Percentiles rank a stretch among this genome's conserved stretches.
Evolutionary conservation across 2,113 vertebrate genomes (phyloP).

Genomic region (Corydoras maculifer): DNA sequence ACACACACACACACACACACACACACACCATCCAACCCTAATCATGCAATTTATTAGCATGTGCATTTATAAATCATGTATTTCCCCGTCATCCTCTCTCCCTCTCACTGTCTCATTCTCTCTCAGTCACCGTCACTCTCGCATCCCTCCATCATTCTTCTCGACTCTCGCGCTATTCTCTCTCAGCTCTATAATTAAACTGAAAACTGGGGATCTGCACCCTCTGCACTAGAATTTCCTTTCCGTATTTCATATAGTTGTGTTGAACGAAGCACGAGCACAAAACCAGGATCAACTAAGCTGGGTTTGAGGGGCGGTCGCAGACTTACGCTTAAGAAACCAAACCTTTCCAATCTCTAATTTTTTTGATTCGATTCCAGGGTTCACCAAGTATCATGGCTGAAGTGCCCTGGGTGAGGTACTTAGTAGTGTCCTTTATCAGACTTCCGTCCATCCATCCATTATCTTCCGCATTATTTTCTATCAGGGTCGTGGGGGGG

Average conservation of each 20-base stretch:
- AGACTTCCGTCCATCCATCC: too few species aligned
- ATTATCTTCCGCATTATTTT: too few species aligned
- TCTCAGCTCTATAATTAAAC: conserved; percentile 3
- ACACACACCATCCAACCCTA: conserved; percentile 18
- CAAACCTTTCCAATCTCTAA: too few species aligned
- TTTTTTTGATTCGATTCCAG: too few species aligned
- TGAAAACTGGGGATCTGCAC: conserved; percentile 43
- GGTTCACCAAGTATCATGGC: too few species aligned
- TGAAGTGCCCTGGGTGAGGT: too few species aligned
- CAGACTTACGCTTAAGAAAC: not conserved
- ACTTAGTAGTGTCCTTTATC: too few species aligned
- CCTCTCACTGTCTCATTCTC: not conserved
- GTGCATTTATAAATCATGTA: conserved; percentile 59
- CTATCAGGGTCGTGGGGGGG: too few species aligned
- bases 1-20: conserved; percentile 1
- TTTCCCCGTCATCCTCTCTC: not conserved
- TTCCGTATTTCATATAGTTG: conserved; percentile 62
- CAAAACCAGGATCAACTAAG: conserved; percentile 8
- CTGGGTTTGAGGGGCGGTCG: conserved; percentile 14
- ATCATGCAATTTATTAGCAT: conserved; percentile 56
- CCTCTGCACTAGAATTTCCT: conserved; percentile 60
- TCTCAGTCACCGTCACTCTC: conserved; percentile 29
- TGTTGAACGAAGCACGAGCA: conserved; percentile 49
- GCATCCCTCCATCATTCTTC: conserved; percentile 42
- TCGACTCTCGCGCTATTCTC: conserved; percentile 47